A percentile compares a stretch with the other conserved stretches of the same genome.
Conservation (phyloP, 2,797 vertebrate genomes). For the Alfaro cultratus region DNA sequence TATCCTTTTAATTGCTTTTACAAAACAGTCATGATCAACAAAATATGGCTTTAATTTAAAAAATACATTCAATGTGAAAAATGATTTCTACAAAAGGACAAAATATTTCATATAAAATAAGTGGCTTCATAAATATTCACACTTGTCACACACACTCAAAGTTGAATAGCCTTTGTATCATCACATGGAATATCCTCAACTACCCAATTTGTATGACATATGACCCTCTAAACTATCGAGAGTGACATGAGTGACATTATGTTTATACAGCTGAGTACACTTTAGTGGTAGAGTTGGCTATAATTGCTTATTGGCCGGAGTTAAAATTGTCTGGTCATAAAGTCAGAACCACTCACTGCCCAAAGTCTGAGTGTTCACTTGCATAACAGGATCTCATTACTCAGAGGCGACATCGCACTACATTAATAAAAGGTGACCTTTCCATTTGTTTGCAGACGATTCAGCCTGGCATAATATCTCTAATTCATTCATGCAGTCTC, state of each 20-base stretch:
- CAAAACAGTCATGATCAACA: too few species aligned
- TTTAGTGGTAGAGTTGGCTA: slow-evolving; percentile 23
- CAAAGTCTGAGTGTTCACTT: slow-evolving; percentile 43
- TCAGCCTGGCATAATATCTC: slow-evolving; percentile 29
- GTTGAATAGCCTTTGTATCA: background rate
- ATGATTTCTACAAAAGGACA: background rate
- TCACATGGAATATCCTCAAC: background rate
- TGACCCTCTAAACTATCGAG: slow-evolving; percentile 10
- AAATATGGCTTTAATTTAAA: background rate
- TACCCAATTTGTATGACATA: background rate
- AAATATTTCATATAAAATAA: too few species aligned
- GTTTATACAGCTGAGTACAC: slow-evolving; percentile 29
- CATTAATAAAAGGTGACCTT: slow-evolving; percentile 61
- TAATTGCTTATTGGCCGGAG: slow-evolving; percentile 50
- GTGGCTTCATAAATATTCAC: background rate
- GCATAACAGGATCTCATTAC: slow-evolving; percentile 54
- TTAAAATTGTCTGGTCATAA: slow-evolving; percentile 50
- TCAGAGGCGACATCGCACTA: slow-evolving; percentile 30
- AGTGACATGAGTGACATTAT: slow-evolving; percentile 39
- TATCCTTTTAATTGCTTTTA: too few species aligned
- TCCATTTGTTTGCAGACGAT: slow-evolving; percentile 51
- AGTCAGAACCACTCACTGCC: slow-evolving; percentile 37
- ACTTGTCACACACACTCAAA: background rate
- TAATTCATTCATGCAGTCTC: slow-evolving; percentile 16
- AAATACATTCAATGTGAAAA: too few species aligned